Evolutionary conservation across 2,797 vertebrate species (phyloP).

Genomic region (Pempheris klunzingeri): DNA sequence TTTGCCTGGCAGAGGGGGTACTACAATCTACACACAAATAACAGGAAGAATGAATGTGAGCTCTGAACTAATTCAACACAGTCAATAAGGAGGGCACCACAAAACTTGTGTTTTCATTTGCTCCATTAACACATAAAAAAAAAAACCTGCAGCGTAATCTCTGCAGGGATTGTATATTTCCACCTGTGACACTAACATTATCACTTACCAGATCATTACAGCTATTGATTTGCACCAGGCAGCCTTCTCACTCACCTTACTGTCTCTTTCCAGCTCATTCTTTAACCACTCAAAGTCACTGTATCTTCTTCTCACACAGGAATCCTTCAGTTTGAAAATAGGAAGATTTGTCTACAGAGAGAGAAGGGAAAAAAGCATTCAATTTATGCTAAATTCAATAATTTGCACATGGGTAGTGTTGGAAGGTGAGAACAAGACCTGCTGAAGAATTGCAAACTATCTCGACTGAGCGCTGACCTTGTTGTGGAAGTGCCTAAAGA

Average conservation of each 20-base stretch:
- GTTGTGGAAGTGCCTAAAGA: background rate
- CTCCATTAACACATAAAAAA: background rate
- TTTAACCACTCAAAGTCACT: constrained; percentile 99
- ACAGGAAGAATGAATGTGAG: background rate
- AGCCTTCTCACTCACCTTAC: constrained; percentile 89
- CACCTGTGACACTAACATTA: background rate
- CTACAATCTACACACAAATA: constrained; percentile 90
- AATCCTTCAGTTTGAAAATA: constrained; percentile 99
- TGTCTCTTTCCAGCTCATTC: constrained; percentile 98
- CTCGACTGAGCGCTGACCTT: background rate
- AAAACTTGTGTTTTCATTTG: background rate
- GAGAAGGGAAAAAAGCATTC: background rate
- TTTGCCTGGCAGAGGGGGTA: constrained; percentile 97
- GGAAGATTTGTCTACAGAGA: constrained; percentile 93
- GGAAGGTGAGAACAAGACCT: background rate
- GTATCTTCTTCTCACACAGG: constrained; percentile 95
- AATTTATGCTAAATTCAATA: constrained; percentile 5
- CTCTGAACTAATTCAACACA: background rate
- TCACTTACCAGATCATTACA: background rate
- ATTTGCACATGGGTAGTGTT: background rate
- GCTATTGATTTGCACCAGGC: background rate
- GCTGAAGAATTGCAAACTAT: background rate
- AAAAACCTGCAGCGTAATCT: background rate
- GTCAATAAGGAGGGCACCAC: background rate
- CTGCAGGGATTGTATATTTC: background rate